A percentile compares a stretch with the other conserved stretches of the same genome.
Evolutionary conservation across 2,113 vertebrate species (phyloP).

Genomic region (Pleuronectes platessa): DNA sequence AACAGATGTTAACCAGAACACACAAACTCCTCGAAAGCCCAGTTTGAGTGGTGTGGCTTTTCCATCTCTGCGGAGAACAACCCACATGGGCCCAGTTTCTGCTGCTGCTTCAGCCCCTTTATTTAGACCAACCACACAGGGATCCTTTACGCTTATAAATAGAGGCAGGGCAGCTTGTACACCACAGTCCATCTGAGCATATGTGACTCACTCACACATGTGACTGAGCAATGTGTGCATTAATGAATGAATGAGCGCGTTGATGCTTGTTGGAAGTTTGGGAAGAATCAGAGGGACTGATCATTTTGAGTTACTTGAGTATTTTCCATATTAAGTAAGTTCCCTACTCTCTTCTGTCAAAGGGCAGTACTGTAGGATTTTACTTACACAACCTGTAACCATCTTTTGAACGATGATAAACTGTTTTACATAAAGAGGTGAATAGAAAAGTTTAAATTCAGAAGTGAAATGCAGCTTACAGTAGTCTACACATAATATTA

Average conservation of each 20-base stretch:
- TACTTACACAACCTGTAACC: background rate
- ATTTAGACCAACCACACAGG: slow-evolving; percentile 53
- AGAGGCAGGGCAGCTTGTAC: slow-evolving; percentile 15
- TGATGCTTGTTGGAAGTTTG: background rate
- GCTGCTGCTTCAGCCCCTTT: slow-evolving; percentile 47
- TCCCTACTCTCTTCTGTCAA: background rate
- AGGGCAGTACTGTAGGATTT: background rate
- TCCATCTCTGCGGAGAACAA: slow-evolving; percentile 42
- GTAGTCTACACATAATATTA: no score
- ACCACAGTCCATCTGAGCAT: slow-evolving; percentile 16
- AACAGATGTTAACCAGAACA: slow-evolving; percentile 4
- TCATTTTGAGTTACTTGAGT: background rate
- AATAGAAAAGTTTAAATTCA: no score
- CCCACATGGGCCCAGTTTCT: slow-evolving; percentile 42
- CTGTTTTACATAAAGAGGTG: background rate
- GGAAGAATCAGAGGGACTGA: background rate
- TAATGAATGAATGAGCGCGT: background rate
- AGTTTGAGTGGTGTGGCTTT: slow-evolving; percentile 14
- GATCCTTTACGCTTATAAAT: slow-evolving; percentile 55
- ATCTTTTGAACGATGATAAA: background rate
- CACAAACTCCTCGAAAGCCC: slow-evolving; percentile 10
- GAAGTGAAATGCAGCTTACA: no score
- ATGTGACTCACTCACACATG: slow-evolving; percentile 1
- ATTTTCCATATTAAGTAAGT: background rate
- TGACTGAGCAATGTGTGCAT: slow-evolving; percentile 6